Evolutionary conservation across 2,113 vertebrate genomes (phyloP).

Genomic region (Alexandromys fortis): DNA sequence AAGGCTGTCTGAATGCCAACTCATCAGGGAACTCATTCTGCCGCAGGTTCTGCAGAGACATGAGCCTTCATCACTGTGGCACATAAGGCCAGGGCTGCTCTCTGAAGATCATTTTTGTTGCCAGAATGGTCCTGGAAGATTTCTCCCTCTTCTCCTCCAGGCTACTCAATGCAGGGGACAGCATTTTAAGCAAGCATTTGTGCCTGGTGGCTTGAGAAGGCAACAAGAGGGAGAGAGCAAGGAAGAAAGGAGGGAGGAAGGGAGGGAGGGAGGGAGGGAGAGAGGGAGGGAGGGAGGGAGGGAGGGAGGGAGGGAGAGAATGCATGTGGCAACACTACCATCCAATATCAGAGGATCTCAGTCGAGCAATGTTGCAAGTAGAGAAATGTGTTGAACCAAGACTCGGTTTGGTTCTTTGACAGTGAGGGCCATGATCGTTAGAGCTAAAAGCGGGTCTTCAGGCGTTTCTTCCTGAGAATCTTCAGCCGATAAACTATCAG

Average conservation of each 20-base stretch:
- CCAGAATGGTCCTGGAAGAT: background rate
- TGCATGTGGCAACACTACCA: accelerated
- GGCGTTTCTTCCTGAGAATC: background rate
- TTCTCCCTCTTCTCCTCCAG: background rate
- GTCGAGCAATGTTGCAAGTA: background rate
- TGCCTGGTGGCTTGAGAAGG: background rate
- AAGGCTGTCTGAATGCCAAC: background rate
- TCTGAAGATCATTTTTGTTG: background rate
- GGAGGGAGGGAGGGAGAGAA: accelerated
- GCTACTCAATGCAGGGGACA: background rate
- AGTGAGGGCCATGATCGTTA: background rate
- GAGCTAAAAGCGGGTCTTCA: background rate
- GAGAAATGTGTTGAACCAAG: background rate
- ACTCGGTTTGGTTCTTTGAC: background rate
- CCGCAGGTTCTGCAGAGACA: background rate
- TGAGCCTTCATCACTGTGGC: background rate
- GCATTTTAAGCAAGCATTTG: background rate
- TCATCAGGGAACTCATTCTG: background rate
- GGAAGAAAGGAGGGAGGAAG: background rate
- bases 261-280: background rate
- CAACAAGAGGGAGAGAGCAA: background rate
- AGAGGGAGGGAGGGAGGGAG: background rate
- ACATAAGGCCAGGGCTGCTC: background rate
- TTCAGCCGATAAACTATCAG: background rate
- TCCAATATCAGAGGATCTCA: background rate